phyloP scores from a whole-genome alignment of 1,140 invertebrate genomes.

The Penaeus indicus region DNA sequence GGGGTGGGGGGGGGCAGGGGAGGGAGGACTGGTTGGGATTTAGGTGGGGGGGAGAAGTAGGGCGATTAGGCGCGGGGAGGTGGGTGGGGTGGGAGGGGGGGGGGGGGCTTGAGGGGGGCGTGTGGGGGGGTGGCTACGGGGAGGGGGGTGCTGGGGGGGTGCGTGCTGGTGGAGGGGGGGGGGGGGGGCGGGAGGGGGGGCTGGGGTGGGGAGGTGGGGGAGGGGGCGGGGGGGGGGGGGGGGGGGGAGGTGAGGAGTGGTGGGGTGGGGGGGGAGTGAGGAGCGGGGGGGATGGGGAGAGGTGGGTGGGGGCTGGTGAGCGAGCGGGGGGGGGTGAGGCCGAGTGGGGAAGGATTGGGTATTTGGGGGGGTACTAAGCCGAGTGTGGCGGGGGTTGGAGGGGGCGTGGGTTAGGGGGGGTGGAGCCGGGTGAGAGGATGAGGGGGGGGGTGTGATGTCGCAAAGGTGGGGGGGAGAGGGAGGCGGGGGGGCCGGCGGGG shows the following conservation, averaged over 20 bases:
- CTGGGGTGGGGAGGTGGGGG: background rate
- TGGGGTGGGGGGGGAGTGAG: background rate
- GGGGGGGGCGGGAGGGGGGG: conserved; percentile 7
- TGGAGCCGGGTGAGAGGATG: background rate
- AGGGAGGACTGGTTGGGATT: too few relatives aligned
- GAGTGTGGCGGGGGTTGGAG: background rate
- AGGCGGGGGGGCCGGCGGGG: background rate
- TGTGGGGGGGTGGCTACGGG: too few relatives aligned
- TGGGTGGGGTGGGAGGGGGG: too few relatives aligned
- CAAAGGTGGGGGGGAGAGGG: background rate
- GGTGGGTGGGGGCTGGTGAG: background rate
- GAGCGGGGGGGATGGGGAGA: background rate
- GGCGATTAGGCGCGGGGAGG: too few relatives aligned
- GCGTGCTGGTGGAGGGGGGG: too few relatives aligned
- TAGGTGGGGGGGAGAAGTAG: too few relatives aligned
- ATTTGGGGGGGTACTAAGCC: background rate
- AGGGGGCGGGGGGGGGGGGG: background rate
- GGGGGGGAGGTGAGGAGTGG: background rate
- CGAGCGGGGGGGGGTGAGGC: background rate
- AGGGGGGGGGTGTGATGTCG: background rate
- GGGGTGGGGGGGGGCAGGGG: too few relatives aligned
- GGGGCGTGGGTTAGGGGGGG: background rate
- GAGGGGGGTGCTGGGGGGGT: too few relatives aligned
- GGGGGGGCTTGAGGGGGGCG: too few relatives aligned
- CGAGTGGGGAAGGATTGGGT: background rate